Evolutionary conservation across 2,797 vertebrate species (phyloP).

Genomic region (Acanthurus leucopareius): DNA sequence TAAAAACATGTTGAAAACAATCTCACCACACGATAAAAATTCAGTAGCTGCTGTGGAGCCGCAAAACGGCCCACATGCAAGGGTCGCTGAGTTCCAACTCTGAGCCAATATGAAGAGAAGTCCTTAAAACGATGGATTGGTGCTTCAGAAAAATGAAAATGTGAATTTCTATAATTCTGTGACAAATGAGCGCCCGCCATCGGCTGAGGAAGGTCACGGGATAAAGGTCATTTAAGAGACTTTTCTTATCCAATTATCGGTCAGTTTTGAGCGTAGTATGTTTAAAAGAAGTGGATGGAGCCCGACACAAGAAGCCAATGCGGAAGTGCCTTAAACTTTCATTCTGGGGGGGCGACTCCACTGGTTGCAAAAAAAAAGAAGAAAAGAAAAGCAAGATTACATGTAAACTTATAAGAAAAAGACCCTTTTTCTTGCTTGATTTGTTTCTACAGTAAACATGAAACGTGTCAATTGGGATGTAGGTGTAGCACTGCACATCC

Average conservation of each 20-base stretch:
- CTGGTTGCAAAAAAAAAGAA: not conserved
- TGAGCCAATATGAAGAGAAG: not conserved
- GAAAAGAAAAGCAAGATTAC: not conserved
- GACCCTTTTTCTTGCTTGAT: not conserved
- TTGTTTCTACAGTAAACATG: not conserved
- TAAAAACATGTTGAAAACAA: too few relatives aligned
- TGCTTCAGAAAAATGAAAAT: not conserved
- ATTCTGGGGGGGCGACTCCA: constrained; percentile 8
- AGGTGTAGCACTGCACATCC: too few relatives aligned
- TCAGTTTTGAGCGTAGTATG: not conserved
- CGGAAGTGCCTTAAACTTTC: constrained; percentile 10
- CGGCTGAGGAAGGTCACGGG: too few relatives aligned
- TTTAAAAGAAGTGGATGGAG: not conserved
- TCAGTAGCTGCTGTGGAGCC: too few relatives aligned
- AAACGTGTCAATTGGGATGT: too few relatives aligned
- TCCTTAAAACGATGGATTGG: not conserved
- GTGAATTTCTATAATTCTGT: not conserved
- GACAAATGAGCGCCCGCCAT: not conserved
- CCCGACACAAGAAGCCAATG: not conserved
- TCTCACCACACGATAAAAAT: too few relatives aligned
- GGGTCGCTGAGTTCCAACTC: not conserved
- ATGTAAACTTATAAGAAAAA: not conserved
- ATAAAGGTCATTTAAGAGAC: not conserved
- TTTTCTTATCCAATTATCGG: not conserved
- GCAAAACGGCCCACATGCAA: too few relatives aligned